Conservation (phyloP, 1,140 invertebrate genomes). For the Drosophila yakuba region DNA sequence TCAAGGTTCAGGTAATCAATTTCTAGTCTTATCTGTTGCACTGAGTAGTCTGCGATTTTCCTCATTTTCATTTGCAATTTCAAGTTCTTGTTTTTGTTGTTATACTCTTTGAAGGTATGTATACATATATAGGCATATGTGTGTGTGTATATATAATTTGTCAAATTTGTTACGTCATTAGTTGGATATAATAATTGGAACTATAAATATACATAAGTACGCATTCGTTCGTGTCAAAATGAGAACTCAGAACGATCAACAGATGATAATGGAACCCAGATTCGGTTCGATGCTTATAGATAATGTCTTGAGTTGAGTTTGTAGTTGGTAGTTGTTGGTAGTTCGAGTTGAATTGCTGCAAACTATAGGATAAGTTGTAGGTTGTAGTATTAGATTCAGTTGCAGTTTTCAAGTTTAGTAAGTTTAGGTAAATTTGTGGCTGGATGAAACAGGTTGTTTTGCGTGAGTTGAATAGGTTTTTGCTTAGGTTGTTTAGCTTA, state of each 20-base stretch:
- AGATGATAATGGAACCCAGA: conserved; percentile 14
- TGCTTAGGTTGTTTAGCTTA: conserved; percentile 3
- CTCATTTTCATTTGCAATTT: conserved; percentile 15
- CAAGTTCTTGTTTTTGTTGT: conserved; percentile 12
- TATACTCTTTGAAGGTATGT: conserved; percentile 31
- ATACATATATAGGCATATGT: conserved; percentile 45
- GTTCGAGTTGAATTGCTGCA: conserved; percentile 53
- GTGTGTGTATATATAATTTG: conserved; percentile 32
- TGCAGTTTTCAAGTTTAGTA: conserved; percentile 22
- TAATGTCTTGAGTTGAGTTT: conserved; percentile 15
- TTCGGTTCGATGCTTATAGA: conserved; percentile 22
- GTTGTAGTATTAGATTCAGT: conserved; percentile 15
- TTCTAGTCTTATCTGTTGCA: conserved; percentile 83
- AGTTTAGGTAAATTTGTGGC: conserved; percentile 72
- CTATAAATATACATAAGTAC: background rate
- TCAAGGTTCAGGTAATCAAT: conserved; percentile 83
- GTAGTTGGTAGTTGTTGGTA: background rate
- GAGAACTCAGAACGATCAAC: conserved; percentile 32
- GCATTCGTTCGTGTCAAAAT: conserved; percentile 3
- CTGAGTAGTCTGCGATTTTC: conserved; percentile 77
- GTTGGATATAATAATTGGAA: conserved; percentile 10
- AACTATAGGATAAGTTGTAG: conserved; percentile 48
- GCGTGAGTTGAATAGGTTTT: conserved; percentile 11
- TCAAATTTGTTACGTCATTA: conserved; percentile 25
- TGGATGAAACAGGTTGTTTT: conserved; percentile 50